Evolutionary conservation across 2,888 invertebrate species (phyloP).

Genomic region (Drosophila birchii): DNA sequence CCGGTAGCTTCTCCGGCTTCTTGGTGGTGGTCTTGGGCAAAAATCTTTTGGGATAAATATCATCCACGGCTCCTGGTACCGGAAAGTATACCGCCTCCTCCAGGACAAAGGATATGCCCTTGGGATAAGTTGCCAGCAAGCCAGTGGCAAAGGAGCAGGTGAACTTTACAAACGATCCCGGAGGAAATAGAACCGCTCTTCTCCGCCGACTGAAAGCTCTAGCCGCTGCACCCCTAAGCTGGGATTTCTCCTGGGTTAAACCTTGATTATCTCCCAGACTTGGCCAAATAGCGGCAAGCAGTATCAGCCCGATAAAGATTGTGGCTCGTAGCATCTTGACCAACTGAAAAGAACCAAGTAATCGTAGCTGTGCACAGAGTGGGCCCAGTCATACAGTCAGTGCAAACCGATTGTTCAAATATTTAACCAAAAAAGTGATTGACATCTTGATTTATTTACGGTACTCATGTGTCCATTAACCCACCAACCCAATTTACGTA

Average conservation of each 20-base stretch:
- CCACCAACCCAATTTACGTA: constrained; percentile 50
- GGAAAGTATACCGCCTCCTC: constrained; percentile 81
- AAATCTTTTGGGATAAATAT: constrained; percentile 79
- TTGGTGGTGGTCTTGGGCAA: constrained; percentile 63
- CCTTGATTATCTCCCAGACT: constrained; percentile 18
- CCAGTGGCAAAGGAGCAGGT: constrained; percentile 72
- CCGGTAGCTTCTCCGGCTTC: constrained; percentile 49
- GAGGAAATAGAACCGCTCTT: constrained; percentile 80
- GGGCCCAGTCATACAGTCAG: background rate
- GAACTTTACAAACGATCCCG: constrained; percentile 78
- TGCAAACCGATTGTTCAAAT: constrained; percentile 61
- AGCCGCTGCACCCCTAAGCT: constrained; percentile 24
- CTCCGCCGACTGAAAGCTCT: constrained; percentile 72
- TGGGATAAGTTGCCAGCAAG: constrained; percentile 74
- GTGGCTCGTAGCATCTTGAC: constrained; percentile 51
- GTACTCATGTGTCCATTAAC: constrained; percentile 43
- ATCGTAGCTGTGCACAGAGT: background rate
- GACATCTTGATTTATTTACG: constrained; percentile 68
- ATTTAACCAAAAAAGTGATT: constrained; percentile 54
- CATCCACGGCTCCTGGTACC: constrained; percentile 68
- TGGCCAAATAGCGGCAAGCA: constrained; percentile 18
- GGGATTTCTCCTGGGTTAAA: background rate
- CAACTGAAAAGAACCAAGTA: constrained; percentile 32
- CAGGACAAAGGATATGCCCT: constrained; percentile 72
- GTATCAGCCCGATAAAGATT: constrained; percentile 41